Percentiles rank a stretch among this genome's conserved stretches.
These are phyloP conservation scores for Myotis lucifugus DNA, from an alignment of 2,113 vertebrate species.

Conservation along the genomic window DNA sequence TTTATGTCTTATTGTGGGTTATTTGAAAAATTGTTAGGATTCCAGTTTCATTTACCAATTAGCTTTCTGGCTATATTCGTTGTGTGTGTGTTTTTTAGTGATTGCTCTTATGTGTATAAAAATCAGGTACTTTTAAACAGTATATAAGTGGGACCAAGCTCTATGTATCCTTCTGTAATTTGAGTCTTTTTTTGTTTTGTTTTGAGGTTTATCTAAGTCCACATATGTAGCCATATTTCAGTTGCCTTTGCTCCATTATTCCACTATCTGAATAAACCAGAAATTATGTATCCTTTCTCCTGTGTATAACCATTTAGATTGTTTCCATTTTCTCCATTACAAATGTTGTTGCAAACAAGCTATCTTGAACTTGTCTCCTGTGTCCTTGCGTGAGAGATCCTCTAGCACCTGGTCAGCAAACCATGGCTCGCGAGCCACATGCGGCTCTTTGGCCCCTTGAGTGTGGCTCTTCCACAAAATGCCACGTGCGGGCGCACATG, in stretches of 20 bases:
- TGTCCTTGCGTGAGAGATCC: neutral
- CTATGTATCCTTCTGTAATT: neutral
- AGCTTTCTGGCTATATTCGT: neutral
- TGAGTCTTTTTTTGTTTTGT: neutral
- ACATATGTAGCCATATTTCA: neutral
- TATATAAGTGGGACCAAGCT: neutral
- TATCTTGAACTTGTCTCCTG: neutral
- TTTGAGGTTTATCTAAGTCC: neutral
- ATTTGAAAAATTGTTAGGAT: neutral
- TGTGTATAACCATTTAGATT: neutral
- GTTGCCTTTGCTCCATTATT: neutral
- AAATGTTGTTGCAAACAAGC: neutral
- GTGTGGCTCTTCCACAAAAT: too few relatives aligned
- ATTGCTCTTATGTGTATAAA: neutral
- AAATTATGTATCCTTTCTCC: neutral
- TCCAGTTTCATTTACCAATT: neutral
- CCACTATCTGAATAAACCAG: neutral
- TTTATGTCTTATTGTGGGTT: neutral
- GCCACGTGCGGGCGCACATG: too few relatives aligned
- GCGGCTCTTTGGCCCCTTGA: too few relatives aligned
- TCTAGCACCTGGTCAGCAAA: neutral
- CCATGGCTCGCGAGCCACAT: too few relatives aligned
- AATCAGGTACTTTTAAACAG: neutral
- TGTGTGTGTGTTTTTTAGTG: neutral
- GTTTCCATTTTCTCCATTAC: neutral